Base-by-base conservation (phyloP, 2,113 vertebrate species). In the Pica pica region DNA sequence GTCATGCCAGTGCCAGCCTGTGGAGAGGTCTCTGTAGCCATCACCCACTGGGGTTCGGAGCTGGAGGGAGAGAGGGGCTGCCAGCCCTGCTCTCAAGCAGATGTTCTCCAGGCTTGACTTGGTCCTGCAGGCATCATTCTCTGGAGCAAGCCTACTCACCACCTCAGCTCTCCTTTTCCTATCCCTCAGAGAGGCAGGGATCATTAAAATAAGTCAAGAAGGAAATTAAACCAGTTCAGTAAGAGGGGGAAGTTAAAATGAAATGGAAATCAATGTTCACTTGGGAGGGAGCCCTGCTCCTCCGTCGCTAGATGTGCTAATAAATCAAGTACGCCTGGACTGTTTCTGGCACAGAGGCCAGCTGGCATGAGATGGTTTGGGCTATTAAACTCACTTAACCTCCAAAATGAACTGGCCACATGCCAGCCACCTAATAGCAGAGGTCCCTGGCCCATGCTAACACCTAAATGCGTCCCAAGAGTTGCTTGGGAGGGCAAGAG, bases 211-310 rank as follows among this genome's bases (percentile, higher is more conserved):
- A 88, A 94, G 67, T 65, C 83, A 81, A 86, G 91, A 89, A 93
- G 91, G 93, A 96, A 95, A 96, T 95, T 78, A 95, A 94, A 84
- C 47, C 24, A 81, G 83, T 83, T 92, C 82, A 87, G 83, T 92
- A 84, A 84, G 80, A 87, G 61, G 33, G 22, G 28, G 56, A 89
- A 91, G 77, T 84, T 83, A 82, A 95, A 95, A 95, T 91, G 81
- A 95, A 95, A 89, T 95, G 87, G 91, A 95, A 95, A 95, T 95
- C 91, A 87, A 81, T 91, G 93, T 68, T 92, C 89, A 69, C 81
- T 94, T 95, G 89, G 93, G 93, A 93, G 56, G 49, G 44, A 95
- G 93, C 81, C 87, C 81, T 94, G 89, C 52, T 95, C 60, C 73
- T 89, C 68, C 0, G 1, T n/a, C 4, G 6, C 73, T 90, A 75